Evolutionary conservation across 2,888 invertebrate species (phyloP).

Genomic region (Alentia gelatinosa): DNA sequence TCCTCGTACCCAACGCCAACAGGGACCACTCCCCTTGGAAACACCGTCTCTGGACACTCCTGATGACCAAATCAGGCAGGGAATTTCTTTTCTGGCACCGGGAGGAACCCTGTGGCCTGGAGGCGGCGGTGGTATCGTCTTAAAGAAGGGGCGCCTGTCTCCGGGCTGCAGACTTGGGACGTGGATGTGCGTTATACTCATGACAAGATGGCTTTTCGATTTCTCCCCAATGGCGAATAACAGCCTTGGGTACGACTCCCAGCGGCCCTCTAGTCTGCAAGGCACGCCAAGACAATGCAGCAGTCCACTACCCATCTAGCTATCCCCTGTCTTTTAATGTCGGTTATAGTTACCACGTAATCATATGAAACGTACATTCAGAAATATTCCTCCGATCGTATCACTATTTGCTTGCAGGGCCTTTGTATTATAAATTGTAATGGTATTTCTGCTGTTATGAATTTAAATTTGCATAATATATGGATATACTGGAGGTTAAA

Average conservation of each 20-base stretch:
- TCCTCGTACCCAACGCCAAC: too few species aligned
- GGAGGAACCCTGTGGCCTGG: neutral
- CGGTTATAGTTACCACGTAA: too few species aligned
- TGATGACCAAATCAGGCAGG: neutral
- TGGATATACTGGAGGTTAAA: too few species aligned
- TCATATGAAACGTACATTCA: too few species aligned
- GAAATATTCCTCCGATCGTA: too few species aligned
- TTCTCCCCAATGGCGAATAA: neutral
- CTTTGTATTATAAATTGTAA: too few species aligned
- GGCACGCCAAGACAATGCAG: too few species aligned
- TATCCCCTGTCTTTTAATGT: too few species aligned
- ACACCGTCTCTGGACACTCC: neutral
- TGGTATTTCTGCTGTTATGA: too few species aligned
- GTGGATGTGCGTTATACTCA: neutral
- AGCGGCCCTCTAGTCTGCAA: neutral
- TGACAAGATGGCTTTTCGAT: slow-evolving; percentile 1
- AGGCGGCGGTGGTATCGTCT: neutral
- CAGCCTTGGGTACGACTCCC: neutral
- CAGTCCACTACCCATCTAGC: too few species aligned
- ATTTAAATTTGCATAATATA: too few species aligned
- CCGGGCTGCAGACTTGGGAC: neutral
- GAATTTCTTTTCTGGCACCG: neutral
- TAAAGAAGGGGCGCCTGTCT: neutral
- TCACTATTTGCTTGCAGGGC: too few species aligned
- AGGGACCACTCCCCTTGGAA: neutral